Evolutionary conservation across 2,113 vertebrate species (phyloP), one percentile per base, ranked within the genome.

Genomic region (Furnarius figulus): DNA sequence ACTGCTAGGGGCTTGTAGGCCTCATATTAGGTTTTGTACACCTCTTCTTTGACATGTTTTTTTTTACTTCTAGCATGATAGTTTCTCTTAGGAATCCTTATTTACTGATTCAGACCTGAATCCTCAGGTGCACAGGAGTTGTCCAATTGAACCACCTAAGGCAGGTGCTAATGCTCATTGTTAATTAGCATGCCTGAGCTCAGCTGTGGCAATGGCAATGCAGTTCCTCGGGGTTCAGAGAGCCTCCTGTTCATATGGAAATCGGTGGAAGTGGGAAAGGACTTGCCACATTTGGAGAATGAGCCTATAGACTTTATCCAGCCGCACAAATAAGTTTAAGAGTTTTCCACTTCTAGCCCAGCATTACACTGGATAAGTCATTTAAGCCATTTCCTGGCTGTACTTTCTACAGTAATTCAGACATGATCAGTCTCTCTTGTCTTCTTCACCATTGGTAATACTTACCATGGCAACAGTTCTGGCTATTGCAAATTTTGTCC

Each of bases 291-390:
- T 37, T 56, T 5, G 6, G 15, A 62, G 31, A 19, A 30, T 14
- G 61, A 86, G 12, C 35, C 17, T 68, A 7, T n/a, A 63, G 22
- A n/a, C 9, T 2, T 73, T 58, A 47, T 40, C 13, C 24, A 14
- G 2, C 2, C 2, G 0, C n/a, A 62, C 31, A 73, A 18, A 62
- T 5, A 12, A 5, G 37, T 23, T 77, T 70, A 27, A 0, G 1
- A 89, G 25, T 17, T 73, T 85, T 94, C 30, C 14, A 49, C 58
- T 90, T 87, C 67, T 76, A 50, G 7, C 8, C 27, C 33, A 63
- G 67, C 31, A 6, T 62, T 71, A 37, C 8, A 19, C 24, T 37
- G 50, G 10, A 8, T 39, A 40, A 89, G 11, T 55, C 74, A 59
- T 58, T 76, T 35, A 77, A 91, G 27, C 44, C 2, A 2, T 83